phyloP scores from a whole-genome alignment of 1,140 invertebrate genomes.

The Chionoecetes opilio region DNA sequence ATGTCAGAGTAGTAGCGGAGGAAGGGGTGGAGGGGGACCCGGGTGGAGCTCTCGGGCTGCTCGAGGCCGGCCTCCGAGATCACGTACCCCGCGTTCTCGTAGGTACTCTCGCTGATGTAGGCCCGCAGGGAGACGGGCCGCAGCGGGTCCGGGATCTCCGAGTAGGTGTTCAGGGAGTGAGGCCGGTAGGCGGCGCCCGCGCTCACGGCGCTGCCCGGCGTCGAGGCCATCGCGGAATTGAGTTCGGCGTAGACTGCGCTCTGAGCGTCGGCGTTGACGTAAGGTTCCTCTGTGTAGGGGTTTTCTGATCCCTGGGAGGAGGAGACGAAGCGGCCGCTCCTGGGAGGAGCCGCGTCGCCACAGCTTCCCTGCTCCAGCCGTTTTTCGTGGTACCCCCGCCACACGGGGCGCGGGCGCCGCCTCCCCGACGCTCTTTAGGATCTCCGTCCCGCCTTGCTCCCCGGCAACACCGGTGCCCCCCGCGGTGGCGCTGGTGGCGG shows the following conservation, averaged over 20 bases:
- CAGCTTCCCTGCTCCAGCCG: constrained; percentile 78
- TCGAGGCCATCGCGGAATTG: constrained; percentile 79
- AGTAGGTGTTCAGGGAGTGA: constrained; percentile 82
- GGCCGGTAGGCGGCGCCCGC: constrained; percentile 61
- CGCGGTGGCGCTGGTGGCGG: constrained; percentile 51
- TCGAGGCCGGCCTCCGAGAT: constrained; percentile 80
- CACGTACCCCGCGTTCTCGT: constrained; percentile 82
- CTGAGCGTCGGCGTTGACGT: constrained; percentile 81
- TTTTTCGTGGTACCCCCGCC: constrained; percentile 59
- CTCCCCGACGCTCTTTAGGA: not conserved
- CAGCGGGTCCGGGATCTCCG: constrained; percentile 82
- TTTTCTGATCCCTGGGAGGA: constrained; percentile 80
- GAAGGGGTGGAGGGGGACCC: constrained; percentile 78
- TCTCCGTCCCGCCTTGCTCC: not conserved
- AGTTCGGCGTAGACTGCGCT: constrained; percentile 82
- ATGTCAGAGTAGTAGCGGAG: constrained; percentile 82
- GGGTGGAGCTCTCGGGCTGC: constrained; percentile 75
- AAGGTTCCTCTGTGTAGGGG: constrained; percentile 81
- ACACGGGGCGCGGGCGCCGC: constrained; percentile 2
- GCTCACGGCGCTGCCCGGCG: constrained; percentile 60
- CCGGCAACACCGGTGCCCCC: not conserved
- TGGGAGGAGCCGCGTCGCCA: constrained; percentile 78
- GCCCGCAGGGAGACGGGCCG: constrained; percentile 67
- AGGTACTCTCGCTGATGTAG: constrained; percentile 81
- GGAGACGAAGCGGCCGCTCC: constrained; percentile 77